These are phyloP conservation scores for Coelinius sp. DNA, from an alignment of 2,888 invertebrate species.

Conservation along the genomic window DNA sequence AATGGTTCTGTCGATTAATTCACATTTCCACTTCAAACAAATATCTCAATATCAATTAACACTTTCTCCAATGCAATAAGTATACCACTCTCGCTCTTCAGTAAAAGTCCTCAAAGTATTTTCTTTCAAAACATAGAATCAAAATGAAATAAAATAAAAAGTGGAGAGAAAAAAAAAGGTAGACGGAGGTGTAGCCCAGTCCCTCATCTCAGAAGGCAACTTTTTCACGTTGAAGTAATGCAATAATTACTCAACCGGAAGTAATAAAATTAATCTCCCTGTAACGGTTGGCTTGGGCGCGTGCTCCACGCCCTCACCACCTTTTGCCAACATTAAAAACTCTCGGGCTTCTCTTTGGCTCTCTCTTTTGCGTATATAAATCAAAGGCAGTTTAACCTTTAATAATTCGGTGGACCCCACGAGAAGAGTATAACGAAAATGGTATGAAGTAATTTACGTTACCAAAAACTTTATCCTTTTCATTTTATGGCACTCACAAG, in stretches of 20 bases:
- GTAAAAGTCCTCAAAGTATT: not conserved
- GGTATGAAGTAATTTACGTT: conserved; percentile 14
- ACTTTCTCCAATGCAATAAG: not conserved
- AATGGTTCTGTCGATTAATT: not conserved
- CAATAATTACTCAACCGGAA: conserved; percentile 69
- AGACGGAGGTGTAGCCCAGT: not conserved
- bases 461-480: conserved; percentile 5
- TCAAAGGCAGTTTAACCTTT: conserved; percentile 69
- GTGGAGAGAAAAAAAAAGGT: not conserved
- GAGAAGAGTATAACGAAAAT: not conserved
- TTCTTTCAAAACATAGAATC: not conserved
- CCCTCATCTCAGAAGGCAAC: conserved; percentile 37
- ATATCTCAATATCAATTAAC: conserved; percentile 10
- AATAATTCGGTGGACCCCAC: conserved; percentile 59
- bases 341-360: conserved; percentile 12
- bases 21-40: not conserved
- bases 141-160: conserved; percentile 11
- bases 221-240: conserved; percentile 64
- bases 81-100: not conserved
- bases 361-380: conserved; percentile 55
- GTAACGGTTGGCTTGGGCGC: conserved; percentile 44
- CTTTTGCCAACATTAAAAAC: conserved; percentile 27
- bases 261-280: conserved; percentile 70
- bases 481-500: conserved; percentile 18
- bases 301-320: conserved; percentile 38